Conservation (phyloP, 2,113 vertebrate species). For the Thomomys bottae region DNA sequence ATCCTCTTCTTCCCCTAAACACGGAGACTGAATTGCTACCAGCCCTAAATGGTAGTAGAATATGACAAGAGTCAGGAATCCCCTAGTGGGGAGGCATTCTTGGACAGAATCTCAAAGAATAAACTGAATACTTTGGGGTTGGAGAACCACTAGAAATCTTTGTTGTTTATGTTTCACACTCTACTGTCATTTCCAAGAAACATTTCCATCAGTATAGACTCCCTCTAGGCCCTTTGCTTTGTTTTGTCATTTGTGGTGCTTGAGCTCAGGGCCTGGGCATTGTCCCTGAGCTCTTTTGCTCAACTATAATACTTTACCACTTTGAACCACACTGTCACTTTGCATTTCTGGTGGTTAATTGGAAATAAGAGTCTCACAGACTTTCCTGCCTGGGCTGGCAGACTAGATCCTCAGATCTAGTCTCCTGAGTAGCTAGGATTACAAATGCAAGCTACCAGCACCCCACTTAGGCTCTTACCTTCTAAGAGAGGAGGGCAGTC, state of each 20-base stretch:
- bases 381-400: no score
- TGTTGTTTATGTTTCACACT: neutral
- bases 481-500: neutral
- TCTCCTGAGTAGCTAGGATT: no score
- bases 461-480: neutral
- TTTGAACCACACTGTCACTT: no score
- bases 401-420: no score
- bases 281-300: no score
- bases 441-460: no score
- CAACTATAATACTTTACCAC: no score
- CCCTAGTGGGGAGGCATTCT: neutral
- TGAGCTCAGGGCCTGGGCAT: no score
- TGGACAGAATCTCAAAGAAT: neutral
- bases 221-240: neutral
- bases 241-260: no score
- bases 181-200: neutral
- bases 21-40: neutral
- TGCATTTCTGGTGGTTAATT: no score
- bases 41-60: slow-evolving; percentile 4
- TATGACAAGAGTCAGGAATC: neutral
- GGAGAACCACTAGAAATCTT: neutral
- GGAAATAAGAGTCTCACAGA: no score
- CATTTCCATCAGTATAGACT: neutral
- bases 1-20: neutral
- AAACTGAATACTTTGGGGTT: neutral